Percentiles rank a stretch among this genome's conserved stretches.
Conservation (phyloP, 2,888 invertebrate species). For the Cenopis cana region DNA sequence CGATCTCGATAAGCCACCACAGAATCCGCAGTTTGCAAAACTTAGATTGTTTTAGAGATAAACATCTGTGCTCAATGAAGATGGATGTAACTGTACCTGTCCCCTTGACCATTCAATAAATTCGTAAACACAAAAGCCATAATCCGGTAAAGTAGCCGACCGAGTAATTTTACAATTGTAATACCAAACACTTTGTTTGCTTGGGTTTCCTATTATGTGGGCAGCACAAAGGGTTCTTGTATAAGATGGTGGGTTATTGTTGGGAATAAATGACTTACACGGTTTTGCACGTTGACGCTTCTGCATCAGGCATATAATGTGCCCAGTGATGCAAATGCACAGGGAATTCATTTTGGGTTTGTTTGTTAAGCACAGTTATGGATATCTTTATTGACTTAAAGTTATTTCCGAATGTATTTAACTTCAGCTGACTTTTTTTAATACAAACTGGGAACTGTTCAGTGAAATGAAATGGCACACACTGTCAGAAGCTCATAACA, state of each 20-base stretch:
- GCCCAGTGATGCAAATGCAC: slow-evolving; percentile 74
- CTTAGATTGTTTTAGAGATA: slow-evolving; percentile 80
- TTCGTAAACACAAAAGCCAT: slow-evolving; percentile 65
- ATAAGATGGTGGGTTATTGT: slow-evolving; percentile 60
- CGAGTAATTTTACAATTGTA: slow-evolving; percentile 66
- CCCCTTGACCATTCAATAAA: slow-evolving; percentile 65
- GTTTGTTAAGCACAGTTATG: slow-evolving; percentile 12
- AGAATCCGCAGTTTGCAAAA: slow-evolving; percentile 69
- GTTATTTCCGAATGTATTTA: background rate
- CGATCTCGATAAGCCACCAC: slow-evolving; percentile 47
- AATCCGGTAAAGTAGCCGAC: slow-evolving; percentile 84
- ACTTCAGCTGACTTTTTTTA: background rate
- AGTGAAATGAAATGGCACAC: background rate
- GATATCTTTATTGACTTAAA: slow-evolving; percentile 13
- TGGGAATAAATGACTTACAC: slow-evolving; percentile 71
- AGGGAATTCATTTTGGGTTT: slow-evolving; percentile 56
- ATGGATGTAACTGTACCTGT: slow-evolving; percentile 76
- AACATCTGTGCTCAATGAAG: slow-evolving; percentile 74
- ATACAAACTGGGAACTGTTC: background rate
- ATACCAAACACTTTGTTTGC: slow-evolving; percentile 67
- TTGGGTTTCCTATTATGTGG: slow-evolving; percentile 63
- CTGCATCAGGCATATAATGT: slow-evolving; percentile 62
- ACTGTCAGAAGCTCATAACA: background rate
- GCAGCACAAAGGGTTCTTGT: slow-evolving; percentile 64
- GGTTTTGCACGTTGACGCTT: slow-evolving; percentile 71